phyloP scores from a whole-genome alignment of 2,888 invertebrate species.

The Hypsopygia costalis region DNA sequence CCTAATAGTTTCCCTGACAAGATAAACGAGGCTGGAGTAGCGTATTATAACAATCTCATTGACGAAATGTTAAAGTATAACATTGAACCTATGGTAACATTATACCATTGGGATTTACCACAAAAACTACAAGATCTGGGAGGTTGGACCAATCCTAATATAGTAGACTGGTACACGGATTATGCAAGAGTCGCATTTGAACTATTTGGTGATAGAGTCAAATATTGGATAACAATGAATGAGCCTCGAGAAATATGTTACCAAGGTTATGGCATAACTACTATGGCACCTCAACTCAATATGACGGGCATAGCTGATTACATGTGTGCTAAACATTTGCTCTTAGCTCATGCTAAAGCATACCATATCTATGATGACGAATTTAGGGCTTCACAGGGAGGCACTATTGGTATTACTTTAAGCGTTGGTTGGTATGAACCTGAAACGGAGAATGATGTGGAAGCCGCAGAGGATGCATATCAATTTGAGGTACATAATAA shows the following conservation, averaged over 20 bases:
- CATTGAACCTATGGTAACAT: slow-evolving; percentile 78
- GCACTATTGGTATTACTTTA: slow-evolving; percentile 60
- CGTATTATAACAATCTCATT: slow-evolving; percentile 82
- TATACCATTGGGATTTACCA: slow-evolving; percentile 75
- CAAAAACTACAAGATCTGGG: slow-evolving; percentile 69
- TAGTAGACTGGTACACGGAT: slow-evolving; percentile 59
- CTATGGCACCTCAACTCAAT: slow-evolving; percentile 42
- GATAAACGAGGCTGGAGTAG: slow-evolving; percentile 78
- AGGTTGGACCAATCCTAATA: slow-evolving; percentile 58
- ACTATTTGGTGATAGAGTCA: slow-evolving; percentile 61
- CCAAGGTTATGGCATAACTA: slow-evolving; percentile 54
- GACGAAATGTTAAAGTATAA: slow-evolving; percentile 77
- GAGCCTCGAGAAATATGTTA: slow-evolving; percentile 60
- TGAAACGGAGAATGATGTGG: slow-evolving; percentile 17
- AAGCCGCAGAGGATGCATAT: slow-evolving; percentile 14
- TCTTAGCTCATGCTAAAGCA: slow-evolving; percentile 70
- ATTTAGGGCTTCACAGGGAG: slow-evolving; percentile 50
- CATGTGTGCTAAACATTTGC: slow-evolving; percentile 47
- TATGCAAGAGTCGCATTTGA: slow-evolving; percentile 60
- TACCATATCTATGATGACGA: slow-evolving; percentile 50
- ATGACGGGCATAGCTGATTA: slow-evolving; percentile 61
- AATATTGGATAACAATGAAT: slow-evolving; percentile 78
- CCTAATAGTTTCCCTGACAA: slow-evolving; percentile 70
- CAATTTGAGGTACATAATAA: slow-evolving; percentile 19
- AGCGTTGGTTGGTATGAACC: slow-evolving; percentile 23